Evolutionary conservation across 2,797 vertebrate species (phyloP), one percentile per base, ranked within the genome.

Genomic region (Pelochelys cantorii): DNA sequence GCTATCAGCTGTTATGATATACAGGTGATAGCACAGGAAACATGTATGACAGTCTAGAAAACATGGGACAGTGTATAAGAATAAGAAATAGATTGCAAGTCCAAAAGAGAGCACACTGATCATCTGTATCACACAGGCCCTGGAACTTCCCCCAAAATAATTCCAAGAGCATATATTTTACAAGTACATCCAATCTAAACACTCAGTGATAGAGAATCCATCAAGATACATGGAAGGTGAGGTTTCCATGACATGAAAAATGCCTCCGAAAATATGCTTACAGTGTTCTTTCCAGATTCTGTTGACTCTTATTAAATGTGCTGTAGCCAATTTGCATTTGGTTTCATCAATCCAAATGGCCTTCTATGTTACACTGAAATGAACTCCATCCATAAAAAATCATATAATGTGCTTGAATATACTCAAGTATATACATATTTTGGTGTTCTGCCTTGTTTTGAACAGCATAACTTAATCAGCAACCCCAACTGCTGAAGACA

Each of bases 371-470:
- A 74, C 27, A 71, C 62, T 96, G 95, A 96, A 96, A 95, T 92
- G 95, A 95, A 79, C 68, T 87, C 22, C 68, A 62, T 85, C 80
- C 68, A 86, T 93, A 87, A 48, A 95, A 95, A 90, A 75, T 10
- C 20, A 55, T 93, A 78, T 90, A 96, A n/a, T n/a, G n/a, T n/a
- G n/a, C n/a, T 75, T 93, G 92, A 59, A 56, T 89, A 77, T 86
- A 87, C 82, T 92, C 93, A 93, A 93, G 85, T 52, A 71, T 88
- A 93, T 93, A 81, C 37, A 60, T 93, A 81, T 95, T 95, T 93
- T 92, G 88, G 79, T 95, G 86, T 93, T 96, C 95, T 94, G 68
- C 82, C 88, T 95, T 96, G 91, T 96, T 97, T 96, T 94, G 78
- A 95, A 84, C 57, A 79, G 55, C 80, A 68, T 95, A 94, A 93